phyloP scores from a whole-genome alignment of 2,797 vertebrate species.

The Muscicapa striata region DNA sequence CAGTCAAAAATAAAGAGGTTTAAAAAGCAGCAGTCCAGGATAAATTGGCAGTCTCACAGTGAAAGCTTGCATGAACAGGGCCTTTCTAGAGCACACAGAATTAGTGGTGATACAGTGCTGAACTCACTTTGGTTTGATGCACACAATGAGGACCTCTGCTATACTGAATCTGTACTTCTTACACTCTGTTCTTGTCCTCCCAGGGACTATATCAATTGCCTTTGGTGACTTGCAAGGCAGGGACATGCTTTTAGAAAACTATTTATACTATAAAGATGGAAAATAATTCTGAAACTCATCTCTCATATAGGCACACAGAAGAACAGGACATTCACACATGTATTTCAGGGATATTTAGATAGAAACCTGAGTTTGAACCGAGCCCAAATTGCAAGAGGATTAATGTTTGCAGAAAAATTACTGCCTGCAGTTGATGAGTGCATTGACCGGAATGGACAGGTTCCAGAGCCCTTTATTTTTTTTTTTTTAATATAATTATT shows the following conservation, averaged over 20 bases:
- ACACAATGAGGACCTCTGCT: neutral
- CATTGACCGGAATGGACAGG: neutral
- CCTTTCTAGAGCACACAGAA: fast-evolving
- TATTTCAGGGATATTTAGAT: neutral
- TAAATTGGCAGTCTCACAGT: neutral
- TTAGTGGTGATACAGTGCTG: neutral
- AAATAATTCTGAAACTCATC: neutral
- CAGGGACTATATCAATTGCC: neutral
- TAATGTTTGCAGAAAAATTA: neutral
- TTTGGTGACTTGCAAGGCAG: neutral
- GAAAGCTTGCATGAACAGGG: neutral
- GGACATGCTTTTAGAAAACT: neutral
- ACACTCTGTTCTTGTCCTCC: neutral
- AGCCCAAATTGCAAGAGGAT: neutral
- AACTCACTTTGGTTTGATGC: neutral
- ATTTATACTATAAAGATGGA: neutral
- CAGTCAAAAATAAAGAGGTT: neutral
- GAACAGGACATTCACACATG: neutral
- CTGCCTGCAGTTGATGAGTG: neutral
- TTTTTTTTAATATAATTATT: neutral
- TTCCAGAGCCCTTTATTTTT: neutral
- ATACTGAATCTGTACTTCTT: neutral
- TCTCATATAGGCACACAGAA: neutral
- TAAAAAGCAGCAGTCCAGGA: neutral
- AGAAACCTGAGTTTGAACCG: neutral